Percentiles rank a stretch among this genome's conserved stretches.
Conservation (phyloP, 2,113 vertebrate genomes). For the Equus quagga region DNA sequence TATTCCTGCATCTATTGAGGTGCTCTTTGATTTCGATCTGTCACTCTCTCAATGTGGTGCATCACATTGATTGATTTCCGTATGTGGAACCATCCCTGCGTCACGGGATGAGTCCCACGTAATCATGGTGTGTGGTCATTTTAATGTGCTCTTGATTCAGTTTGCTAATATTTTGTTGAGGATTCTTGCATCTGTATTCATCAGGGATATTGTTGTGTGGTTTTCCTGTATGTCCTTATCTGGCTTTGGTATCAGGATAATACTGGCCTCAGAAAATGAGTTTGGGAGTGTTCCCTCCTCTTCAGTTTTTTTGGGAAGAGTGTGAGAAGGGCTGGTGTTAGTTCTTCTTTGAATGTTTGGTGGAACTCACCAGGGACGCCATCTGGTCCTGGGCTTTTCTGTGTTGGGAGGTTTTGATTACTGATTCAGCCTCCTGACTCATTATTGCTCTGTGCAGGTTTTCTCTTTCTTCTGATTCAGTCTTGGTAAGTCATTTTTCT, state of each 20-base stretch:
- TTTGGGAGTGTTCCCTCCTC: neutral
- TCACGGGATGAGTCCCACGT: neutral
- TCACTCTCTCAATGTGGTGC: neutral
- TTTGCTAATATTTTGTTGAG: neutral
- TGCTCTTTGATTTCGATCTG: neutral
- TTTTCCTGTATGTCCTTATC: neutral
- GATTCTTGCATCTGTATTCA: too few relatives aligned
- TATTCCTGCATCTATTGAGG: fast-evolving
- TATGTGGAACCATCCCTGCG: neutral
- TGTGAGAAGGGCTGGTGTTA: neutral
- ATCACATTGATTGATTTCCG: too few relatives aligned
- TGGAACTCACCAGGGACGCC: neutral
- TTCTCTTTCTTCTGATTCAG: too few relatives aligned
- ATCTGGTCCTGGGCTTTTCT: neutral
- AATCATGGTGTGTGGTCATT: fast-evolving
- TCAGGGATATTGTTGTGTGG: neutral
- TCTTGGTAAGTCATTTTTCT: neutral
- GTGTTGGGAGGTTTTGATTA: neutral
- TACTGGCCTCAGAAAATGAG: neutral
- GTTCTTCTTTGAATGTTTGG: neutral
- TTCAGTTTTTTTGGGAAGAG: too few relatives aligned
- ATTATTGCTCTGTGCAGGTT: neutral
- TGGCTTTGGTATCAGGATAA: neutral
- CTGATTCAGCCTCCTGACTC: neutral
- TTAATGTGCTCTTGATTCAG: too few relatives aligned